Percentiles rank a stretch among this genome's conserved stretches.
phyloP scores from a whole-genome alignment of 2,113 vertebrate species.

The Gila orcuttii region DNA sequence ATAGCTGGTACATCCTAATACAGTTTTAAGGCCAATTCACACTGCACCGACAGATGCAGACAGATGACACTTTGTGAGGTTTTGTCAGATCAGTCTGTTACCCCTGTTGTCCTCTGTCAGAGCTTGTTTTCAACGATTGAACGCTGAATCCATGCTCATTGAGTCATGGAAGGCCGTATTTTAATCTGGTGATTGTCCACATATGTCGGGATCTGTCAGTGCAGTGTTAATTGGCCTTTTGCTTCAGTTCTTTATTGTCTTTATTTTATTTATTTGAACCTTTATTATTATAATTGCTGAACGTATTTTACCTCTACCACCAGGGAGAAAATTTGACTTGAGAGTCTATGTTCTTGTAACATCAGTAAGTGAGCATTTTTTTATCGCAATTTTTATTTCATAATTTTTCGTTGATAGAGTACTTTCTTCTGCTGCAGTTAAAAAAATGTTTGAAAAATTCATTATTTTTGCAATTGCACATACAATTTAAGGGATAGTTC shows the following conservation, averaged over 20 bases:
- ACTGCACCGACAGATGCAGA: too few relatives aligned
- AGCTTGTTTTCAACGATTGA: too few relatives aligned
- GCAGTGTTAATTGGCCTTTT: too few relatives aligned
- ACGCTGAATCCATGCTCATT: too few relatives aligned
- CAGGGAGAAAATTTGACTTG: constrained; percentile 88
- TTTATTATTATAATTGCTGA: neutral
- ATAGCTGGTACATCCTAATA: constrained; percentile 78
- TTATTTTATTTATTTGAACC: neutral
- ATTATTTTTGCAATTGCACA: neutral
- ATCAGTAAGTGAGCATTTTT: constrained; percentile 73
- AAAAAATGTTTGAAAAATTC: neutral
- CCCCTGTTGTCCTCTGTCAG: too few relatives aligned
- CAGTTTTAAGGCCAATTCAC: neutral
- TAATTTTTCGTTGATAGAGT: neutral
- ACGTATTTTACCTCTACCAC: constrained; percentile 15
- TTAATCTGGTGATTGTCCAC: too few relatives aligned
- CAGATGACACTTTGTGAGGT: too few relatives aligned
- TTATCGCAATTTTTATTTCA: neutral
- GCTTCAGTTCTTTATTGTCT: neutral
- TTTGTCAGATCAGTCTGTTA: too few relatives aligned
- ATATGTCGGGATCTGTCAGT: too few relatives aligned
- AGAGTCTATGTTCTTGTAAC: constrained; percentile 85
- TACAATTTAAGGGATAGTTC: too few relatives aligned
- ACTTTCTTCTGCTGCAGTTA: neutral
- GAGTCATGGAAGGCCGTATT: too few relatives aligned